Percentiles rank a stretch among this genome's conserved stretches.
phyloP scores from a whole-genome alignment of 2,797 vertebrate genomes.

The Hylomyscus alleni region DNA sequence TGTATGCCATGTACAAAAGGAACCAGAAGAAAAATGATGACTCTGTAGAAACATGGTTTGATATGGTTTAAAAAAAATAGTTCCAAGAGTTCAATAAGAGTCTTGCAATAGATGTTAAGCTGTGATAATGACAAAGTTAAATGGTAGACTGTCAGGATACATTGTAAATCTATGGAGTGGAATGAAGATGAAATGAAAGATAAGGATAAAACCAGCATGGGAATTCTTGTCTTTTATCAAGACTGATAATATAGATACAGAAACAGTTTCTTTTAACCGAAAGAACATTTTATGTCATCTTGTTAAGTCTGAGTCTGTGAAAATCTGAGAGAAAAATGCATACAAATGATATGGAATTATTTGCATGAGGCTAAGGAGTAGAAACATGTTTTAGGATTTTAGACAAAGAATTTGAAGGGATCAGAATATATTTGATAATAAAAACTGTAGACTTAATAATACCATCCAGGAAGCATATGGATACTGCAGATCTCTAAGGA shows the following conservation, averaged over 20 bases:
- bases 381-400: neutral
- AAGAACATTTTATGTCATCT: slow-evolving; percentile 20
- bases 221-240: neutral
- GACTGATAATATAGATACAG: neutral
- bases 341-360: neutral
- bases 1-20: neutral
- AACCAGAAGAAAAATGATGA: neutral
- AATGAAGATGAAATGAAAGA: slow-evolving; percentile 25
- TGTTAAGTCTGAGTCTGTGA: neutral
- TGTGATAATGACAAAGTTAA: neutral
- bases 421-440: neutral
- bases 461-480: neutral
- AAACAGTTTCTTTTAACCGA: neutral
- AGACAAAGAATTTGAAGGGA: slow-evolving; percentile 13
- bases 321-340: neutral
- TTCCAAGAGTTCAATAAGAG: neutral
- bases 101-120: neutral
- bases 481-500: neutral
- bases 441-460: neutral
- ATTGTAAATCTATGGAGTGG: neutral
- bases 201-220: neutral
- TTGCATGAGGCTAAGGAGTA: neutral
- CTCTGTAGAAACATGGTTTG: neutral
- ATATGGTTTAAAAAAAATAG: slow-evolving; percentile 16
- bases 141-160: neutral